Evolutionary conservation across 1,140 invertebrate species (phyloP), one percentile per base, ranked within the genome.

Genomic region (Papilio helenus): DNA sequence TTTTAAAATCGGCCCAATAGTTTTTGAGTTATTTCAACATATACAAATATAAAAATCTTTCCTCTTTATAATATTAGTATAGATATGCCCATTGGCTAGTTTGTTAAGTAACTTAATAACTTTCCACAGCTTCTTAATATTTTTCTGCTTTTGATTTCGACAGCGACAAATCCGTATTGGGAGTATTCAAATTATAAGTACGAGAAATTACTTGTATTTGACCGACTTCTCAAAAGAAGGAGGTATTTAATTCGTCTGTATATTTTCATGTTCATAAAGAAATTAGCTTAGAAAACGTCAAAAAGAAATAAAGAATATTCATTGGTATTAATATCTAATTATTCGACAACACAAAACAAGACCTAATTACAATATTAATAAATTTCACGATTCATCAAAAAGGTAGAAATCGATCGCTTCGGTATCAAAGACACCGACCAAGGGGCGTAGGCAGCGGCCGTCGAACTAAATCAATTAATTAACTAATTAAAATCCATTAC

Each of bases 401-500:
- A 83, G 81, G 84, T 82, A 85, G 83, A 85, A 85, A 84, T 87
- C 85, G 86, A 86, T 73, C 83, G 81, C 81, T 83, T 82, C 78
- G 82, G 79, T 85, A 82, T 91, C 90, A 93, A 93, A 93, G 92
- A 83, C 80, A 83, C 90, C 89, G 90, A 83, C 84, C 71, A 78
- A 82, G 81, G 80, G 80, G 79, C 82, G 73, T 76, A 77, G 68
- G 81, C 83, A 81, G 81, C 81, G 79, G 73, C 83, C 81, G 84
- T 83, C 87, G 88, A 89, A 90, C 87, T 89, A 91, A 93, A 90
- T 92, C 89, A 92, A 91, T 92, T 91, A 93, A 94, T 94, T 92
- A 93, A 91, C 91, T 93, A 92, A 93, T 94, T 94, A 91, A 90
- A 91, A 90, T 84, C 92, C 90, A 94, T 94, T 93, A 94, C 91